A percentile compares a stretch with the other conserved stretches of the same genome.
Conservation (phyloP, 2,888 invertebrate species). For the Harpagoxenus sublaevis region DNA sequence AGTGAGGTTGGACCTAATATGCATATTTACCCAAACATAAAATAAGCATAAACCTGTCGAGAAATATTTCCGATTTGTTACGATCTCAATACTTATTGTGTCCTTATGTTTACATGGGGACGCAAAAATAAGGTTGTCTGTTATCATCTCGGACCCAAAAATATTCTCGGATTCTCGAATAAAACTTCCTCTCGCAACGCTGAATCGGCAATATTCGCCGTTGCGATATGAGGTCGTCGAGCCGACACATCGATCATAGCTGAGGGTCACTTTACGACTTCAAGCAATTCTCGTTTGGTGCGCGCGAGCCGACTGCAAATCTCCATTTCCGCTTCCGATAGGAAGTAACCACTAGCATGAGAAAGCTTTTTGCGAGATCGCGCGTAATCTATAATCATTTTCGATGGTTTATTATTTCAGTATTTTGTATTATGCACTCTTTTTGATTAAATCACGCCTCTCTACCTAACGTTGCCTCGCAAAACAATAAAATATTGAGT, state of each 20-base stretch:
- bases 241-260: constrained; percentile 47
- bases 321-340: constrained; percentile 59
- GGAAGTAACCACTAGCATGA: constrained; percentile 28
- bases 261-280: constrained; percentile 45
- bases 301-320: constrained; percentile 44
- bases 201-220: neutral
- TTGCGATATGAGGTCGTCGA: constrained; percentile 33
- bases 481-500: neutral
- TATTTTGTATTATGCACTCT: constrained; percentile 3
- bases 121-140: neutral
- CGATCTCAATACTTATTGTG: neutral
- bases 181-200: constrained; percentile 1
- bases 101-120: neutral
- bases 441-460: neutral
- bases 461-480: neutral
- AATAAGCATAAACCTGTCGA: neutral
- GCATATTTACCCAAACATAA: no score
- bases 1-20: no score
- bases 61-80: neutral
- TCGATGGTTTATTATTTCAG: constrained; percentile 19
- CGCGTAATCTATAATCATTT: constrained; percentile 6
- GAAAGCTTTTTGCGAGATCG: constrained; percentile 29
- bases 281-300: constrained; percentile 11
- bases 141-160: neutral
- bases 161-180: neutral